Conservation (phyloP, 1,140 invertebrate species). For the Cydia fagiglandana region DNA sequence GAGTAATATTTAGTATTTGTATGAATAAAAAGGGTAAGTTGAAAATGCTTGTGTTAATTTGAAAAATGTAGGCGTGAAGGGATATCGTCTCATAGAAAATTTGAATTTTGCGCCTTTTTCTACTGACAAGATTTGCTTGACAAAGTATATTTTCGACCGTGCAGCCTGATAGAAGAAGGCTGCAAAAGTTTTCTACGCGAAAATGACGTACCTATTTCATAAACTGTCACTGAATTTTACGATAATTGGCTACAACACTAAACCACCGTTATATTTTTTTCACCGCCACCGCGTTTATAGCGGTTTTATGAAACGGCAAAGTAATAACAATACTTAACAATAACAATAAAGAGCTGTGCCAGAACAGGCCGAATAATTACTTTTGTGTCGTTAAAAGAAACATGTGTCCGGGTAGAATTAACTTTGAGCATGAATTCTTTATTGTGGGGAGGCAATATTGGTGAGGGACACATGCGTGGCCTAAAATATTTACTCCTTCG, state of each 20-base stretch:
- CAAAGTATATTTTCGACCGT: no score
- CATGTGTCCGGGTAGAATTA: slow-evolving; percentile 25
- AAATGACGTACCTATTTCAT: no score
- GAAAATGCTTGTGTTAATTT: neutral
- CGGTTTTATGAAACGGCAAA: slow-evolving; percentile 23
- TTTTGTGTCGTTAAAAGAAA: slow-evolving; percentile 24
- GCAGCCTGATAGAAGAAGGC: no score
- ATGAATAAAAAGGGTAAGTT: neutral
- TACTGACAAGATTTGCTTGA: no score
- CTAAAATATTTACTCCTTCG: slow-evolving; percentile 13
- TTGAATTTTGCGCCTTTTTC: no score
- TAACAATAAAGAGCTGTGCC: slow-evolving; percentile 24
- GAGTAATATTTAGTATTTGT: neutral
- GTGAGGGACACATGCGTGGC: neutral
- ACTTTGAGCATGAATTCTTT: slow-evolving; percentile 29
- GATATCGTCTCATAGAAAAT: no score
- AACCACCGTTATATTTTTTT: slow-evolving; percentile 28
- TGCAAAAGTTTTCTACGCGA: no score
- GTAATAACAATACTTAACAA: slow-evolving; percentile 28
- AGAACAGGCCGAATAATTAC: slow-evolving; percentile 26
- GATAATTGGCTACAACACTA: slow-evolving; percentile 25
- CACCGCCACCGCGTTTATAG: slow-evolving; percentile 10
- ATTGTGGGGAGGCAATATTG: neutral
- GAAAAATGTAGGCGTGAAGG: no score
- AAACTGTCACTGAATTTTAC: slow-evolving; percentile 8